phyloP scores from a whole-genome alignment of 2,888 invertebrate genomes.

The Nematopogon swammerdamellus region DNA sequence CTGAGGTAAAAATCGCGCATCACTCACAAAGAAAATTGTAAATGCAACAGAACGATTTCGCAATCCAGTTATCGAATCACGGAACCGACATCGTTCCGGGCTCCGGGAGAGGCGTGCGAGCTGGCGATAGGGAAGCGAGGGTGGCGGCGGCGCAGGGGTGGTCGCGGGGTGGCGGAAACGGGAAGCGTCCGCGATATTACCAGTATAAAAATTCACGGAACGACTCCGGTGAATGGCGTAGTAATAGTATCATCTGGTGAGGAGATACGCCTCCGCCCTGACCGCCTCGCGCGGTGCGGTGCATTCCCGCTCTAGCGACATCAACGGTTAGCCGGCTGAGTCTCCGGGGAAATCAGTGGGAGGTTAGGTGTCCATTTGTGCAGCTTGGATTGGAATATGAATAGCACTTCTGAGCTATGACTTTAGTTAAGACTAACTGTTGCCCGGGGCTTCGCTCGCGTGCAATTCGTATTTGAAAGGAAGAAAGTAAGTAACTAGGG shows the following conservation, averaged over 20 bases:
- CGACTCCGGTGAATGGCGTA: neutral
- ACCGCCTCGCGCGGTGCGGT: neutral
- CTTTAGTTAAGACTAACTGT: no score
- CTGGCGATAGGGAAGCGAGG: neutral
- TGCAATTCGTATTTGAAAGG: no score
- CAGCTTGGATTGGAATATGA: neutral
- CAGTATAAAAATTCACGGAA: neutral
- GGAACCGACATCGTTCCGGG: no score
- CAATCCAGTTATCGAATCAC: no score
- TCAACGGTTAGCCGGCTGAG: neutral
- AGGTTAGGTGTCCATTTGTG: neutral
- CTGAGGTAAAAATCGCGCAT: no score
- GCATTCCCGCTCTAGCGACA: neutral
- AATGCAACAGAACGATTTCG: no score
- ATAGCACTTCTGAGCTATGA: no score
- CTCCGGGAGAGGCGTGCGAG: no score
- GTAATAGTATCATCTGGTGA: neutral
- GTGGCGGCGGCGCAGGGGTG: neutral
- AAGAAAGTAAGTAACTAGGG: no score
- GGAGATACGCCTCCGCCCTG: no score
- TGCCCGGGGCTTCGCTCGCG: no score
- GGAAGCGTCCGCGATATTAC: neutral
- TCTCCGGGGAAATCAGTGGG: neutral
- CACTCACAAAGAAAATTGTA: no score
- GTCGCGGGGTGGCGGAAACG: neutral